phyloP scores from a whole-genome alignment of 2,888 invertebrate species.

The Himalopsyche tibetana region DNA sequence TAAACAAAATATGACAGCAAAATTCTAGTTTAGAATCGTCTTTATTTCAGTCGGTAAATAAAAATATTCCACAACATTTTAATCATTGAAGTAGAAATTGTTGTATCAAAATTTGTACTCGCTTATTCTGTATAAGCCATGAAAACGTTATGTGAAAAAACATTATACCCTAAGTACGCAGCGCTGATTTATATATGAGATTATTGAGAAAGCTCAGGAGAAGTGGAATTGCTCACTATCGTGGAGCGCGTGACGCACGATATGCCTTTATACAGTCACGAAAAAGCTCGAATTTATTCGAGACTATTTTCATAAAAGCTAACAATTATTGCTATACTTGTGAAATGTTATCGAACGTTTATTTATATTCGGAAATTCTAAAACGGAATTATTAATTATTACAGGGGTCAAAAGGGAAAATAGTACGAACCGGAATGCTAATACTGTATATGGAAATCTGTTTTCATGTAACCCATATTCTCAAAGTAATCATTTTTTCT shows the following conservation, averaged over 20 bases:
- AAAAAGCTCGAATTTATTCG: background rate
- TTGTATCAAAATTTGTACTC: background rate
- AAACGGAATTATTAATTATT: too few species aligned
- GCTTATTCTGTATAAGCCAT: background rate
- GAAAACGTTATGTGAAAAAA: conserved; percentile 1
- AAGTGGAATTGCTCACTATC: conserved; percentile 1
- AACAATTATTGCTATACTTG: background rate
- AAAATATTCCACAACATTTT: too few species aligned
- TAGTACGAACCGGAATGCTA: too few species aligned
- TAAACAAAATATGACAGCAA: too few species aligned
- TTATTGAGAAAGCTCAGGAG: conserved; percentile 7
- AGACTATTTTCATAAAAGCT: conserved; percentile 14
- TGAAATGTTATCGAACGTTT: conserved; percentile 24
- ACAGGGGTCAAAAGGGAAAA: too few species aligned
- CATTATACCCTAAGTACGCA: background rate
- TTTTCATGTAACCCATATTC: too few species aligned
- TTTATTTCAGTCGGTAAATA: too few species aligned
- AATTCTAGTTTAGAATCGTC: too few species aligned
- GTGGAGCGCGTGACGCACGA: conserved; percentile 13
- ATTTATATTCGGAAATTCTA: background rate
- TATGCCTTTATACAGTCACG: background rate
- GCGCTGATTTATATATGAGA: conserved; percentile 19
- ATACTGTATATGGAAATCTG: too few species aligned
- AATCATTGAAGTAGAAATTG: too few species aligned
- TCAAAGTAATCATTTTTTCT: too few species aligned